These are phyloP conservation scores for Ornithoptera alexandrae DNA, from an alignment of 2,888 invertebrate genomes.

Conservation along the genomic window DNA sequence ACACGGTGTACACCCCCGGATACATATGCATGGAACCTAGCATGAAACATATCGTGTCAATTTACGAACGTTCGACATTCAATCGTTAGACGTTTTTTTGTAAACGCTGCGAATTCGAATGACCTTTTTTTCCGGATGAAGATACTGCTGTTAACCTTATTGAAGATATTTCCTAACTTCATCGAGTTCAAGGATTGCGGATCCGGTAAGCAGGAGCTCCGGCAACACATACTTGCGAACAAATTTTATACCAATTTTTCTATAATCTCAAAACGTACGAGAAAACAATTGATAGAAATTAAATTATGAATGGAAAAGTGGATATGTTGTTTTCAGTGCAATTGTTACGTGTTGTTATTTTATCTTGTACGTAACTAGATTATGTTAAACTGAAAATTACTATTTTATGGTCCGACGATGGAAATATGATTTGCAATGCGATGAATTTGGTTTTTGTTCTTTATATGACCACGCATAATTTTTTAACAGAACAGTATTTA, in stretches of 20 bases:
- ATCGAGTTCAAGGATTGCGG: no score
- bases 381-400: slow-evolving; percentile 5
- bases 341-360: slow-evolving; percentile 11
- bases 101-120: neutral
- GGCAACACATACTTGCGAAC: slow-evolving; percentile 12
- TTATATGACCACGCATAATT: no score
- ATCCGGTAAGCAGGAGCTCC: neutral
- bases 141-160: no score
- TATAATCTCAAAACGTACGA: slow-evolving; percentile 24
- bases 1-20: slow-evolving; percentile 12
- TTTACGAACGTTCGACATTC: slow-evolving; percentile 11
- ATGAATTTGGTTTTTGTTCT: neutral
- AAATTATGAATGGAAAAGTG: slow-evolving; percentile 23
- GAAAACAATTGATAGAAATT: slow-evolving; percentile 18
- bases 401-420: neutral
- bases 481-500: no score
- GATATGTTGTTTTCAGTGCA: slow-evolving; percentile 17
- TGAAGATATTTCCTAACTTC: no score
- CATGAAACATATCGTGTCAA: slow-evolving; percentile 18
- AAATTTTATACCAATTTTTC: slow-evolving; percentile 18
- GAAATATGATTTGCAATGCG: neutral
- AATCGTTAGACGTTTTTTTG: slow-evolving; percentile 11
- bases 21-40: slow-evolving; percentile 10
- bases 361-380: slow-evolving; percentile 18
- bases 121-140: no score